phyloP scores from a whole-genome alignment of 2,113 vertebrate species.

The Erythrocercus mccallii region DNA sequence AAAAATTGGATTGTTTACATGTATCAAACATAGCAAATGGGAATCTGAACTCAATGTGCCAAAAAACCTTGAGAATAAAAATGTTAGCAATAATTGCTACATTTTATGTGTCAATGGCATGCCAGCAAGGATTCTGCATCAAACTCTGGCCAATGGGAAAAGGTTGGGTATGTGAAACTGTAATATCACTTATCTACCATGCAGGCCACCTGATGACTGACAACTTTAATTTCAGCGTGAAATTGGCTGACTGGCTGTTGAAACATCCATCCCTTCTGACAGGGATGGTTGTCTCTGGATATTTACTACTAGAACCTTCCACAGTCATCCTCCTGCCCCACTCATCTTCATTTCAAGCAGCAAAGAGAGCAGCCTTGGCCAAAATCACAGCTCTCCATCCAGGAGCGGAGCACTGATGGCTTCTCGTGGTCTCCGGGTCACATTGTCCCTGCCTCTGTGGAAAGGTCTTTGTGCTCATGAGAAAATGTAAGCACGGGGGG shows the following conservation, averaged over 20 bases:
- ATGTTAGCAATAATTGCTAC: conserved; percentile 12
- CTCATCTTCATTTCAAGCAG: neutral
- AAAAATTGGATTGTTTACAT: conserved; percentile 62
- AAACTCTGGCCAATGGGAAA: conserved; percentile 27
- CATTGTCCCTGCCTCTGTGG: neutral
- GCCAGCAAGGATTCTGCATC: conserved; percentile 18
- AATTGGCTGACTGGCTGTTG: conserved; percentile 66
- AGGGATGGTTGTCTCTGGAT: conserved; percentile 4
- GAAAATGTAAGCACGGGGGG: neutral
- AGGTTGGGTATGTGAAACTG: neutral
- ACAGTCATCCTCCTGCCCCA: neutral
- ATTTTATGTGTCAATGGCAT: conserved; percentile 18
- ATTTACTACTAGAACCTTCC: conserved; percentile 41
- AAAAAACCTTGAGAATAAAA: conserved; percentile 49
- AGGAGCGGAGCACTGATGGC: neutral
- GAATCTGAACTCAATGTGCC: neutral
- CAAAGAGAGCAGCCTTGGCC: neutral
- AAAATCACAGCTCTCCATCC: neutral
- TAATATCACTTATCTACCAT: conserved; percentile 62
- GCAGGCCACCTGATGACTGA: conserved; percentile 66
- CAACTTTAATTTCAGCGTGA: conserved; percentile 73
- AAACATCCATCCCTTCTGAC: conserved; percentile 59
- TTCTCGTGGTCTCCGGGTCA: fast-evolving
- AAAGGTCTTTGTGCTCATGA: neutral
- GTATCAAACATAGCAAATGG: conserved; percentile 40